Conservation (phyloP, 2,113 vertebrate genomes). For the Phalacrocorax aristotelis region DNA sequence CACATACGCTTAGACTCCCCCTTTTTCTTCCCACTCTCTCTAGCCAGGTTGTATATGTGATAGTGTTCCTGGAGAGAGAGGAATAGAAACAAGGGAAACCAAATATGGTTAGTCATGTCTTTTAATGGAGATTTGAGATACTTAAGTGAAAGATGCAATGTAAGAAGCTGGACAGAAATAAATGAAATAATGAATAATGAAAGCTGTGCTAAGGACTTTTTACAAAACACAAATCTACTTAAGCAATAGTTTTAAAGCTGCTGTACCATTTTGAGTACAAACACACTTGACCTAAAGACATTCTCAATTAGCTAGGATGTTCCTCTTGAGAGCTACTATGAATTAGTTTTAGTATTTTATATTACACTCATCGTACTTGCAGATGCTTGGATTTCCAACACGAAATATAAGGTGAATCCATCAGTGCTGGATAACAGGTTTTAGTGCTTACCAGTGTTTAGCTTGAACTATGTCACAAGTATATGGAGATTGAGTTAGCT, state of each 20-base stretch:
- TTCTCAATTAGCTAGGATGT: not conserved
- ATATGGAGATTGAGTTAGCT: not conserved
- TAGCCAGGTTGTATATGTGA: not conserved
- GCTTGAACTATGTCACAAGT: not conserved
- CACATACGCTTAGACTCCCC: not conserved
- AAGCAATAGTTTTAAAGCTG: not conserved
- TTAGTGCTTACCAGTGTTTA: not conserved
- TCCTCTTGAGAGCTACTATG: not conserved
- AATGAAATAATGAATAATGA: not conserved
- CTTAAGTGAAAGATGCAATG: not conserved
- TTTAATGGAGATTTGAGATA: not conserved
- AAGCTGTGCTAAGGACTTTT: not conserved
- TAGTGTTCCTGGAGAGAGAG: not conserved
- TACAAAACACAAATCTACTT: not conserved
- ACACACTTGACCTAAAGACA: not conserved
- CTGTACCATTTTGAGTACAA: not conserved
- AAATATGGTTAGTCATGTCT: not conserved
- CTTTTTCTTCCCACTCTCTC: not conserved
- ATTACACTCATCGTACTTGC: not conserved
- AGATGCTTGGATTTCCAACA: not conserved
- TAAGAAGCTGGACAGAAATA: not conserved
- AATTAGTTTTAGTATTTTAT: not conserved
- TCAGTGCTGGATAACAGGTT: not conserved
- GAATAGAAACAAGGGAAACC: not conserved
- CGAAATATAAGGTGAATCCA: not conserved